Base-by-base conservation (phyloP, 1,140 invertebrate genomes). In the Wasmannia auropunctata region DNA sequence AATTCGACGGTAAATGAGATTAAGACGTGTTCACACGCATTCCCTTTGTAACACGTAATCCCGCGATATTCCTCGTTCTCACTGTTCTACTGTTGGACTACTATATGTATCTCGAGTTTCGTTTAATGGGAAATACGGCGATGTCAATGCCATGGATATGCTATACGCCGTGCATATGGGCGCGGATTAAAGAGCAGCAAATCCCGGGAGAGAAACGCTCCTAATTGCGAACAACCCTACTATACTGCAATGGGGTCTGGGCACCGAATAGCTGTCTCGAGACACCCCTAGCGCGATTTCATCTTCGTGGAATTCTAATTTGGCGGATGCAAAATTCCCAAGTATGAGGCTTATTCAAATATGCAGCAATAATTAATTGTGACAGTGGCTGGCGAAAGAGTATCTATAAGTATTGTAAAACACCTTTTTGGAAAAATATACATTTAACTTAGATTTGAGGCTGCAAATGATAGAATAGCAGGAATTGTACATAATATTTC, bases 151-250 rank as follows among this genome's bases (percentile, higher is more conserved):
- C n/a, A n/a, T n/a, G 22, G 34, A 74, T 74, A 72, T 7, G 51
- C 25, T 83, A 72, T 25, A 16, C 25, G 58, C 31, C 31, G 28
- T 69, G 63, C 67, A 83, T 70, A 67, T 31, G 56, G 28, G 31
- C 62, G 19, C 34, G 25, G 25, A 46, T 72, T 83, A 83, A 72
- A 72, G 51, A 28, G 51, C 46, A 72, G 19, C 43, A 74, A 83
- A 58, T 69, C 67, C n/a, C 51, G 1, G 8, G 51, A 74, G 79
- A 74, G 67, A 83, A 83, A 74, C 14, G 67, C 58, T 56, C 19
- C 37, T 43, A 51, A 83, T 83, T 83, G 16, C 67, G 34, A 74
- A n/a, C 34, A 83, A 72, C 37, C 19, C 34, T 22, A 80, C 14
- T 31, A n/a, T n/a, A 31, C 19, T 37, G 51, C 79, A n/a, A 46